These are phyloP conservation scores for Ophion costatus DNA, from an alignment of 2,888 invertebrate genomes.

Conservation along the genomic window DNA sequence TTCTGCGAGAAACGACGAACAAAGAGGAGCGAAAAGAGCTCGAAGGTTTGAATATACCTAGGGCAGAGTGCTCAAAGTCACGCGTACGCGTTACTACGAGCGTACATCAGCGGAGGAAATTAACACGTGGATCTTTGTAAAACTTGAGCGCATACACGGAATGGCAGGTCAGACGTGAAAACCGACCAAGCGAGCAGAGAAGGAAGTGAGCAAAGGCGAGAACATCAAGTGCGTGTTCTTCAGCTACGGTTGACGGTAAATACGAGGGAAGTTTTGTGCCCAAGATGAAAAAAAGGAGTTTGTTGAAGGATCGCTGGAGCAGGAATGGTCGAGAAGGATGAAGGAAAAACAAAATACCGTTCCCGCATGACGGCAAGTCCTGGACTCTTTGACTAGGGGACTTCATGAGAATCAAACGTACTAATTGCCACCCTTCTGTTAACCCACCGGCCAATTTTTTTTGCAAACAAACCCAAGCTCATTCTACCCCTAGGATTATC, in stretches of 20 bases:
- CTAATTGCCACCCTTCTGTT: constrained; percentile 70
- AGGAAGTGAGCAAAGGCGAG: constrained; percentile 9
- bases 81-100: constrained; percentile 43
- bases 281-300: constrained; percentile 27
- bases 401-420: constrained; percentile 63
- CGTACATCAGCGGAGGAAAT: constrained; percentile 79
- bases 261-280: constrained; percentile 1
- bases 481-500: neutral
- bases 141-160: constrained; percentile 63
- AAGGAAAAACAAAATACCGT: constrained; percentile 2
- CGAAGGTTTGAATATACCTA: constrained; percentile 16
- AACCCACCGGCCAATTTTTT: neutral
- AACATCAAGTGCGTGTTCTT: neutral
- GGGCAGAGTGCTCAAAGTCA: constrained; percentile 44
- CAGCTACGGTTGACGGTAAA: constrained; percentile 19
- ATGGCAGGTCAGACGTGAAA: neutral
- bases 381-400: constrained; percentile 18
- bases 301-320: constrained; percentile 15
- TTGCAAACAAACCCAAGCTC: neutral
- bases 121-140: constrained; percentile 79
- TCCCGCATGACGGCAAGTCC: constrained; percentile 33
- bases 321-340: constrained; percentile 15
- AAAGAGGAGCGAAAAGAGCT: constrained; percentile 44
- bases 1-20: constrained; percentile 31
- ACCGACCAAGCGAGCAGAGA: neutral